Conservation (phyloP, 2,113 vertebrate species). For the Porphyrio hochstetteri region DNA sequence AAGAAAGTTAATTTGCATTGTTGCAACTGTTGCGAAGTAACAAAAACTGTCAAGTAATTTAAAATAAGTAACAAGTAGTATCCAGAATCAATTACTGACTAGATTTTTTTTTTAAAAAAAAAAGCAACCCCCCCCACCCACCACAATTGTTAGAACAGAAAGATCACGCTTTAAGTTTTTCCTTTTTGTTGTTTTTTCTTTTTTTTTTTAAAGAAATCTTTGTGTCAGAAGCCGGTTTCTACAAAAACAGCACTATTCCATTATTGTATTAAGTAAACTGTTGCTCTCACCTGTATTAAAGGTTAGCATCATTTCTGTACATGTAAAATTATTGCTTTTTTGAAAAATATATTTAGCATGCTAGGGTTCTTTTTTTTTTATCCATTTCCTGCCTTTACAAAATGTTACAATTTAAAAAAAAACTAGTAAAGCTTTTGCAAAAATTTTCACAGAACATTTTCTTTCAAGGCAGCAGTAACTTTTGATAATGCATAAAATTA, state of each 20-base stretch:
- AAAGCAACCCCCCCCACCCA: background rate
- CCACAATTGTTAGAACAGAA: slow-evolving; percentile 76
- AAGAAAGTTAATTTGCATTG: slow-evolving; percentile 71
- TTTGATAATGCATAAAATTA: slow-evolving; percentile 87
- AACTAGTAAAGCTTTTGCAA: slow-evolving; percentile 86
- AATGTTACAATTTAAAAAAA: slow-evolving; percentile 81
- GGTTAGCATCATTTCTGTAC: slow-evolving; percentile 83
- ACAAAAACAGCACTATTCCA: slow-evolving; percentile 73
- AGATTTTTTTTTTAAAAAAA: slow-evolving; percentile 33
- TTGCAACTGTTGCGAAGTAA: slow-evolving; percentile 67
- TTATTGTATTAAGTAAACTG: slow-evolving; percentile 77
- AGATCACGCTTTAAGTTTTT: slow-evolving; percentile 63
- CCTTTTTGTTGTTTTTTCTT: background rate
- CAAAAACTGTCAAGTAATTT: slow-evolving; percentile 76
- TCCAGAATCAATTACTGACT: slow-evolving; percentile 70
- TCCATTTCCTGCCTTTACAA: slow-evolving; percentile 84
- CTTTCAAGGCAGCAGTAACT: slow-evolving; percentile 86
- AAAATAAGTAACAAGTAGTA: slow-evolving; percentile 72
- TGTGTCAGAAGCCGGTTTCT: slow-evolving; percentile 78
- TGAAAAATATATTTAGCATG: slow-evolving; percentile 88
- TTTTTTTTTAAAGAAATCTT: slow-evolving; percentile 78
- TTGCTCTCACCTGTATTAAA: slow-evolving; percentile 79
- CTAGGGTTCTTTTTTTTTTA: slow-evolving; percentile 68
- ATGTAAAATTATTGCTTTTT: slow-evolving; percentile 87
- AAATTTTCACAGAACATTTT: slow-evolving; percentile 84